A percentile compares a stretch with the other conserved stretches of the same genome.
Conservation (phyloP, 2,888 invertebrate species). For the Poecilobothrus nobilitatus region DNA sequence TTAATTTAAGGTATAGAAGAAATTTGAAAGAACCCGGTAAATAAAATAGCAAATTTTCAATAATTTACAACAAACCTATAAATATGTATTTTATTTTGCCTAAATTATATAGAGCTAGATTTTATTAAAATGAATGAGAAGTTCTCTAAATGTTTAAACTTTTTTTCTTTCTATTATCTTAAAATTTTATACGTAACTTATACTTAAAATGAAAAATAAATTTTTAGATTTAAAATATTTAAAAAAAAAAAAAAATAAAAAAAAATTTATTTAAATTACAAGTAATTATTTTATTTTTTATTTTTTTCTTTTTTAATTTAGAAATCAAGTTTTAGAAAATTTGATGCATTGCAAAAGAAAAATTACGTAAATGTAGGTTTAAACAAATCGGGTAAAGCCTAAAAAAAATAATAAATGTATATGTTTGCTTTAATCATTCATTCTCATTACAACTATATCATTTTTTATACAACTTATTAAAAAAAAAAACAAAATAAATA, state of each 20-base stretch:
- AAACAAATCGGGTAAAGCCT: conserved; percentile 57
- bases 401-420: conserved; percentile 60
- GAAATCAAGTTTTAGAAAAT: conserved; percentile 71
- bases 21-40: too few species aligned
- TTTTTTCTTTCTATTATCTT: too few species aligned
- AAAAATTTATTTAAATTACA: neutral
- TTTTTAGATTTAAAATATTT: too few species aligned
- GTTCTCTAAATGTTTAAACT: too few species aligned
- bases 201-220: too few species aligned
- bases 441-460: neutral
- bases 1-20: too few species aligned
- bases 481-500: neutral
- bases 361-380: conserved; percentile 56
- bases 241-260: neutral
- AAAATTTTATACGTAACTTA: too few species aligned
- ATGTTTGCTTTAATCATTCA: conserved; percentile 28
- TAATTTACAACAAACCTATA: too few species aligned
- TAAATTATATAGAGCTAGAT: too few species aligned
- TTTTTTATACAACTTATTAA: neutral
- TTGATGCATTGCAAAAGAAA: conserved; percentile 62
- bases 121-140: too few species aligned
- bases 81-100: too few species aligned
- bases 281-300: conserved; percentile 17
- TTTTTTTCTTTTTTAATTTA: conserved; percentile 32
- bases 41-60: too few species aligned